Base-by-base conservation (phyloP, 2,888 invertebrate genomes). In the Doris montereyensis region DNA sequence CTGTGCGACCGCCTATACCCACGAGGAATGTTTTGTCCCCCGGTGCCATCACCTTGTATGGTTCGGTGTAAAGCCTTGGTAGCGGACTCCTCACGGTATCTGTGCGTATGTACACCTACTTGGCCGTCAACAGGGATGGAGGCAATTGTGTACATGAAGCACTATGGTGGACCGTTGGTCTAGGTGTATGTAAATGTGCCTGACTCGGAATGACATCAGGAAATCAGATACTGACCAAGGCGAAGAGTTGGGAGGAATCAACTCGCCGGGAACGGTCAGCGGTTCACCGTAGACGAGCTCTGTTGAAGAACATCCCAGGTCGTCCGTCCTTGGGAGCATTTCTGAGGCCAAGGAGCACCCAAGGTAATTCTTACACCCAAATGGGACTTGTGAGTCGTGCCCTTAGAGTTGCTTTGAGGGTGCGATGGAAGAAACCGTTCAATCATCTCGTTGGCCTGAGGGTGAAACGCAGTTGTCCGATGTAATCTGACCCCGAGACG, bases 271-370 rank as follows among this genome's bases (percentile, higher is more conserved):
- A 52, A 72, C 26, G 17, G 72, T 72, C 41, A 72, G 26, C 13
- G 72, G 52, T 72, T 34, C 24, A n/a, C 52, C 72, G 26, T 72
- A 72, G 21, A 72, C 72, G 26, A 52, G 72, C 28, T 72, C 72
- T 21, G 41, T 52, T 52, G 52, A 72, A 2, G 72, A 72, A 72
- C 24, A 41, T 72, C 72, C 52, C 24, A 41, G 21, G 72, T 72
- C 72, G 8, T 72, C n/a, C n/a, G n/a, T n/a, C 72, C 17, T 72
- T 52, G 52, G 72, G 72, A 24, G 41, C 17, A 41, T 41, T 72
- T 52, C 72, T 41, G 8, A 72, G 41, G 2, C 72, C 41, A 26
- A 72, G 24, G 24, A 72, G 28, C 21, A 52, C 26, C n/a, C 52
- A 72, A 41, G 41, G 72, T 52, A 72, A 28, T 21, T 72, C 52